Percentiles rank a stretch among this genome's conserved stretches.
Evolutionary conservation across 2,888 invertebrate species (phyloP).

Genomic region (Polydrusus tereticollis): DNA sequence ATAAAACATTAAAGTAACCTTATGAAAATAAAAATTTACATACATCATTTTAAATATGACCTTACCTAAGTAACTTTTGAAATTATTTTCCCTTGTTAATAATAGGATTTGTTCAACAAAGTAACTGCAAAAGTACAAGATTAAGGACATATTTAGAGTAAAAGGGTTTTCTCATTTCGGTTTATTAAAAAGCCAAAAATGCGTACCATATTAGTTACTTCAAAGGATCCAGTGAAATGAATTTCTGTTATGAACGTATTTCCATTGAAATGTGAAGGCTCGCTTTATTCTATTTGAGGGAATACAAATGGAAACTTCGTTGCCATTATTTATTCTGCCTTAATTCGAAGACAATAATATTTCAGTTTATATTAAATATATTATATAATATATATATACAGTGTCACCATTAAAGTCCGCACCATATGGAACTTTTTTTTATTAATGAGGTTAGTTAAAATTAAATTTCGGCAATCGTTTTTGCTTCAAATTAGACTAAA

Average conservation of each 20-base stretch:
- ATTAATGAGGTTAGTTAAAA: too few relatives aligned
- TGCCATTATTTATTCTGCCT: background rate
- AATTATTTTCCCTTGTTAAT: too few relatives aligned
- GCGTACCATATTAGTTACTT: constrained; percentile 53
- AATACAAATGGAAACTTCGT: background rate
- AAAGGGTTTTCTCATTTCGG: constrained; percentile 45
- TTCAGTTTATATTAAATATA: background rate
- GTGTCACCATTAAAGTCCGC: too few relatives aligned
- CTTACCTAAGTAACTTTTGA: too few relatives aligned
- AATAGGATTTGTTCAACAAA: too few relatives aligned
- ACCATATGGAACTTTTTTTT: too few relatives aligned
- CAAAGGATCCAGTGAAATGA: constrained; percentile 58
- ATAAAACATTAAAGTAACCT: too few relatives aligned
- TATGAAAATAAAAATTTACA: too few relatives aligned
- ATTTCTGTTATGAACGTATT: constrained; percentile 57
- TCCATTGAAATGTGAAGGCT: constrained; percentile 49
- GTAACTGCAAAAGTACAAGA: constrained; percentile 4
- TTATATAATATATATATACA: too few relatives aligned
- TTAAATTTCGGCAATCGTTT: too few relatives aligned
- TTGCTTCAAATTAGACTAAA: too few relatives aligned
- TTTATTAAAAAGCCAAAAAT: constrained; percentile 60
- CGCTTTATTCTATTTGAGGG: background rate
- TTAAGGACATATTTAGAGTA: constrained; percentile 4
- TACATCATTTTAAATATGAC: too few relatives aligned
- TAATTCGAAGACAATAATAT: background rate